phyloP scores from a whole-genome alignment of 1,140 invertebrate species.

The Brachionus calyciflorus region DNA sequence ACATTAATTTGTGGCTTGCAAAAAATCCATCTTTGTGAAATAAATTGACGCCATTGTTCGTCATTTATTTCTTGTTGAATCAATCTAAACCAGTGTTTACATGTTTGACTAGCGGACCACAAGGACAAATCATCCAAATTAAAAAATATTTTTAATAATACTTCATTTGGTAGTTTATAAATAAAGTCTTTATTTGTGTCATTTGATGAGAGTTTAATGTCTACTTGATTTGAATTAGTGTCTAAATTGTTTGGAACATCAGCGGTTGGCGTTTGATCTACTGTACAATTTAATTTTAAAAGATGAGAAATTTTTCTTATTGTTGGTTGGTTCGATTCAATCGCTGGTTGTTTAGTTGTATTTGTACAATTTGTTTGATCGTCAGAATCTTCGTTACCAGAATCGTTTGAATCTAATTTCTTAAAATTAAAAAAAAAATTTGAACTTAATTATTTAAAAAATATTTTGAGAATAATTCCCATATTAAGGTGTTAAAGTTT shows the following conservation, averaged over 20 bases:
- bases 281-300: conserved; percentile 42
- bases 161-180: conserved; percentile 53
- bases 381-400: conserved; percentile 85
- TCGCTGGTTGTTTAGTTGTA: background rate
- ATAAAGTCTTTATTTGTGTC: background rate
- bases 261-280: background rate
- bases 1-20: conserved; percentile 70
- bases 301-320: too few relatives aligned
- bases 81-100: conserved; percentile 76
- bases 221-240: conserved; percentile 46
- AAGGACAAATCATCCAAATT: conserved; percentile 85
- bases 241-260: conserved; percentile 65
- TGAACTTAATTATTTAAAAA: background rate
- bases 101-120: conserved; percentile 79
- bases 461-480: too few relatives aligned
- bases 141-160: conserved; percentile 79
- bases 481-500: too few relatives aligned
- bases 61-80: conserved; percentile 72
- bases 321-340: conserved; percentile 48
- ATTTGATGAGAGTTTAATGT: background rate
- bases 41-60: conserved; percentile 73
- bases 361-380: conserved; percentile 25
- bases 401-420: conserved; percentile 85
- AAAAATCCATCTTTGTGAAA: conserved; percentile 74
- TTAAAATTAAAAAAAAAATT: conserved; percentile 55